A percentile compares a stretch with the other conserved stretches of the same genome.
These are phyloP conservation scores for Passerculus sandwichensis DNA, from an alignment of 2,797 vertebrate species.

Conservation along the genomic window DNA sequence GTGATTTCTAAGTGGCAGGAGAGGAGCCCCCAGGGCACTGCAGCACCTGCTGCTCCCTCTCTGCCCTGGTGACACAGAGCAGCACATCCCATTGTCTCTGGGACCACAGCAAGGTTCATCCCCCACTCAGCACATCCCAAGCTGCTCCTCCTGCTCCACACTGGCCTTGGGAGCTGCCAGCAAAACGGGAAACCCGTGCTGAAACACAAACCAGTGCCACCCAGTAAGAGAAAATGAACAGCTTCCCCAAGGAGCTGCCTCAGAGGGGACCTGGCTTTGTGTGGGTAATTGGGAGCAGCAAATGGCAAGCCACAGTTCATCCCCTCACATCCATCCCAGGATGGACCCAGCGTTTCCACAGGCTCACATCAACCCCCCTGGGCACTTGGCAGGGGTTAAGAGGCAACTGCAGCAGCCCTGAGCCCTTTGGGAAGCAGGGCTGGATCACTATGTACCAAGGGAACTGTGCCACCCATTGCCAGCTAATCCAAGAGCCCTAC, in stretches of 20 bases:
- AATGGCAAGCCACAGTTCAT: neutral
- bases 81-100: constrained; percentile 19
- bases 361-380: neutral
- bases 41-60: constrained; percentile 1
- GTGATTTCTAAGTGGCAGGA: neutral
- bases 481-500: constrained; percentile 26
- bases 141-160: too few species aligned
- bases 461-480: constrained; percentile 47
- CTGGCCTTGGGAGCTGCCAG: neutral
- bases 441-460: constrained; percentile 60
- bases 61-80: neutral
- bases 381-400: constrained; percentile 49
- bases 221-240: constrained; percentile 11
- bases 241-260: constrained; percentile 16
- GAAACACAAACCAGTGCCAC: constrained; percentile 41
- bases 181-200: neutral
- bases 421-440: neutral
- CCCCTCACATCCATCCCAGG: neutral
- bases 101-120: neutral
- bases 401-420: constrained; percentile 16
- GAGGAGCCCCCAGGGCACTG: neutral
- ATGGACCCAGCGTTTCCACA: neutral
- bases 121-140: neutral
- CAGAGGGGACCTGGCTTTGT: neutral
- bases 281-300: constrained; percentile 12